Evolutionary conservation across 2,113 vertebrate species (phyloP).

Genomic region (Melierax canorus): DNA sequence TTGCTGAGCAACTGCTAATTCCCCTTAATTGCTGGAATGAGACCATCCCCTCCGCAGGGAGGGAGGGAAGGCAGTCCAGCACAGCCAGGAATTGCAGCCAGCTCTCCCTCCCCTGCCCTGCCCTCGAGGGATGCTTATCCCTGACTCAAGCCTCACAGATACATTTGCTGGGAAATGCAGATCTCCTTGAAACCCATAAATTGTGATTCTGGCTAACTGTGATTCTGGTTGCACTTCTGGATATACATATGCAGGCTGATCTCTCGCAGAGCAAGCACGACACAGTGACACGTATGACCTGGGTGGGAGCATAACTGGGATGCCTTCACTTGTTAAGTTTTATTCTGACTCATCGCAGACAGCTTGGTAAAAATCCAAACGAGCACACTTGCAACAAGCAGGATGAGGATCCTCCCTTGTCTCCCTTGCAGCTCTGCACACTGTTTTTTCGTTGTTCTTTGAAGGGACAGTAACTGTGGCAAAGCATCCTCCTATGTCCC

Average conservation of each 20-base stretch:
- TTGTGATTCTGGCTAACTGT: fast-evolving
- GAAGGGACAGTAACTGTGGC: neutral
- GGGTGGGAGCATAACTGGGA: neutral
- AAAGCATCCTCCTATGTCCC: neutral
- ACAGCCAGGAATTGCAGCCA: neutral
- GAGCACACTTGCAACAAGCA: neutral
- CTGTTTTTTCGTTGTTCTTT: neutral
- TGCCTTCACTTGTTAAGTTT: neutral
- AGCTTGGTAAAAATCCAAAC: neutral
- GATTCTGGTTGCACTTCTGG: neutral
- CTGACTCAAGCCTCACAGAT: neutral
- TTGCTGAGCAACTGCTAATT: neutral
- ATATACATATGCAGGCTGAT: fast-evolving
- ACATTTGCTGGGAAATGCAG: neutral
- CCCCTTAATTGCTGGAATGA: neutral
- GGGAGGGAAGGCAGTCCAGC: neutral
- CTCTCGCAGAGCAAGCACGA: neutral
- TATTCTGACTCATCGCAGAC: neutral
- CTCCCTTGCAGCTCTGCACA: neutral
- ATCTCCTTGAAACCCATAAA: neutral
- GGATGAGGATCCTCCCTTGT: neutral
- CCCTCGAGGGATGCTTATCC: neutral
- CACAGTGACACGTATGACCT: neutral
- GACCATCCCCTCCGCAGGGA: neutral
- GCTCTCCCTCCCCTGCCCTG: neutral